phyloP scores from a whole-genome alignment of 2,113 vertebrate species.

The Eptesicus fuscus region DNA sequence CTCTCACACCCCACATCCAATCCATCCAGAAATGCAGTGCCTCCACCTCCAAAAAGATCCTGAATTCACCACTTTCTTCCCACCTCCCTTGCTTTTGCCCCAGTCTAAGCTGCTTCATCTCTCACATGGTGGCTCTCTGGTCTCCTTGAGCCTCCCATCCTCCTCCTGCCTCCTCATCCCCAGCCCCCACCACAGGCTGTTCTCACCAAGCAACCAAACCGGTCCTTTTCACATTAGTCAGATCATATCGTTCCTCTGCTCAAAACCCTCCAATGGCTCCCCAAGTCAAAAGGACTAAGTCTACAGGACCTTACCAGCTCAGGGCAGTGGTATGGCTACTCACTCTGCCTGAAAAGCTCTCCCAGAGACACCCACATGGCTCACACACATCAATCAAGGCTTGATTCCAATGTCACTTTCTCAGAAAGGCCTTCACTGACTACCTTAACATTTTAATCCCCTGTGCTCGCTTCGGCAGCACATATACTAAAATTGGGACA shows the following conservation, averaged over 20 bases:
- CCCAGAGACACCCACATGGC: background rate
- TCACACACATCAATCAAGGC: background rate
- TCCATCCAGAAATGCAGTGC: background rate
- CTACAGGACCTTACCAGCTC: background rate
- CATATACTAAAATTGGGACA: too few relatives aligned
- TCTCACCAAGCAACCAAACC: background rate
- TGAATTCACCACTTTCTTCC: background rate
- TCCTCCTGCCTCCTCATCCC: background rate
- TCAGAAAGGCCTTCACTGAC: background rate
- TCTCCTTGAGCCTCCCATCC: background rate
- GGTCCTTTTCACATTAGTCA: background rate
- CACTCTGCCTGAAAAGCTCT: background rate
- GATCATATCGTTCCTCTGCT: background rate
- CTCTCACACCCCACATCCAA: background rate
- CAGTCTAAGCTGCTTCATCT: background rate
- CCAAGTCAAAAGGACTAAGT: background rate
- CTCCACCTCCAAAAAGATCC: background rate
- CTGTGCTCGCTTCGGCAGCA: too few relatives aligned
- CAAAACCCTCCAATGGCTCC: background rate
- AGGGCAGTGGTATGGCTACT: background rate
- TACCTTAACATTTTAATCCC: background rate
- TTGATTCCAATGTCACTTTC: background rate
- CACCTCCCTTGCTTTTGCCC: background rate
- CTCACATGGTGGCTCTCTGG: background rate
- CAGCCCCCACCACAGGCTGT: background rate